Evolutionary conservation across 64 coral and sea anemone species (phyloP).

Genomic region (Montipora capricornis): DNA sequence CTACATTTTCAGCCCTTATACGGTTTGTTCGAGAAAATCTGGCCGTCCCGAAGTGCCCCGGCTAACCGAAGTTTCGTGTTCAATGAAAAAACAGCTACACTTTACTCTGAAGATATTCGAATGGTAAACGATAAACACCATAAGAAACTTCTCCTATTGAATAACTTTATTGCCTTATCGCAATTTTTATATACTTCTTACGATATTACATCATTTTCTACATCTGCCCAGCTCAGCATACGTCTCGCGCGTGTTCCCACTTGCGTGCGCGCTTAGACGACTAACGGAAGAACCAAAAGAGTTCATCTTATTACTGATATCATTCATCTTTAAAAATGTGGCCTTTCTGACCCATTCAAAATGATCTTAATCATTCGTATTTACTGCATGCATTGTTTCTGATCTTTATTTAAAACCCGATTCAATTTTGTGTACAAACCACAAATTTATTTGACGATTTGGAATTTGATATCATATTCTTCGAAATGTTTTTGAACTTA

Average conservation of each 20-base stretch:
- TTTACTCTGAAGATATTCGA: no score
- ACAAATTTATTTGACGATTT: background rate
- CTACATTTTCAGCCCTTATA: no score
- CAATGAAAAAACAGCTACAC: no score
- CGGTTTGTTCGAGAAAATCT: no score
- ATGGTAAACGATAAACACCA: background rate
- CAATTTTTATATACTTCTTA: no score
- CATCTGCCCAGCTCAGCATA: no score
- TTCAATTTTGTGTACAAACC: background rate
- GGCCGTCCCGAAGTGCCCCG: no score
- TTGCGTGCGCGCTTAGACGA: background rate
- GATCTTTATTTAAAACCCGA: no score
- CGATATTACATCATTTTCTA: no score
- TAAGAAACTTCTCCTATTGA: background rate
- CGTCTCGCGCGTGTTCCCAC: no score
- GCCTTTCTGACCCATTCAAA: constrained; percentile 20
- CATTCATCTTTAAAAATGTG: constrained; percentile 18
- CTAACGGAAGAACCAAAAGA: background rate
- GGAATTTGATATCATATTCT: background rate
- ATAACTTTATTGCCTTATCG: no score
- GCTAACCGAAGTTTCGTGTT: no score
- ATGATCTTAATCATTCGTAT: background rate
- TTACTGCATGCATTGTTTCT: background rate
- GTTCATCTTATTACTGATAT: background rate
- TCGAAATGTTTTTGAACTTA: background rate